Evolutionary conservation across 2,888 invertebrate genomes (phyloP), one percentile per base, ranked within the genome.

Genomic region (Laspeyria flexula): DNA sequence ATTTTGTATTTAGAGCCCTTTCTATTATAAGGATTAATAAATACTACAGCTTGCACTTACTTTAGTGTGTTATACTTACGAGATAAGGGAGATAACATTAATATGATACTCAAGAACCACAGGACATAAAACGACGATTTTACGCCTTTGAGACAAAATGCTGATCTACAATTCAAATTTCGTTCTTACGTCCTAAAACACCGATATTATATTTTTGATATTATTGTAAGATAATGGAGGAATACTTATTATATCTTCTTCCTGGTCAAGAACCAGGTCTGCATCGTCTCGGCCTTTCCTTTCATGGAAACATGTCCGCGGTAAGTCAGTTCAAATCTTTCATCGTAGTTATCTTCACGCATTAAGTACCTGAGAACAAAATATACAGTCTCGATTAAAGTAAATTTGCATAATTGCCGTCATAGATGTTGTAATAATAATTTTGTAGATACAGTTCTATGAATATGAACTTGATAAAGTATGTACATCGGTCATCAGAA

Each of bases 231-330:
- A 1, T 16, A 18, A 5, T 1, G 10, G 4, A 18, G 1, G 5
- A 16, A 2, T 9, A 23, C 3, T 1, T 6, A 51, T 73, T 75
- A 77, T 43, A 66, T 63, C 60, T 79, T 81, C 82, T 89, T 89
- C 60, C 89, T 75, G 3, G 91, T 95, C 44, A 98, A 88, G 88
- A 97, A 96, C 96, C 97, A 98, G 13, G 97, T 97, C 79, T 97
- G 95, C 98, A 98, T 98, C 1, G 98, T 97, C 57, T 97, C 97
- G 2, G 97, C 96, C 85, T 97, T 97, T 40, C 98, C 98, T 88
- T 98, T 98, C 98, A 98, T 98, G 18, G 94, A 93, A 11, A 98
- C 95, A 54, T 97, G 97, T 11, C 98, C 98, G 43, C 98, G 95
- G 77, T 96, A 96, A 16, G 96, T 96, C 75, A 98, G 94, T 58